Conservation (phyloP, 2,113 vertebrate genomes). For the Probosciger aterrimus region DNA sequence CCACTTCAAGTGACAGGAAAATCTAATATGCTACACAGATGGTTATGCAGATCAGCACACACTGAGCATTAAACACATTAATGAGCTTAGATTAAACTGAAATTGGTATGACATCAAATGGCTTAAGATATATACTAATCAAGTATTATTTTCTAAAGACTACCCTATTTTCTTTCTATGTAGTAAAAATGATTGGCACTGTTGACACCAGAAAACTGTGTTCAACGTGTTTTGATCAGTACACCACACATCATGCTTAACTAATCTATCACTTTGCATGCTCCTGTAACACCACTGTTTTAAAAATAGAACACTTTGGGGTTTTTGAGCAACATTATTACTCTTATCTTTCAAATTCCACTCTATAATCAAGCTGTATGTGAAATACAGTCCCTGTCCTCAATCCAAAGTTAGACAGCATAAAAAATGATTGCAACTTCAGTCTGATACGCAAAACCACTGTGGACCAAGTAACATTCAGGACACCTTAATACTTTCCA, state of each 20-base stretch:
- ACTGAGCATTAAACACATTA: background rate
- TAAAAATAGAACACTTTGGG: background rate
- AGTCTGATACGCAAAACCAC: background rate
- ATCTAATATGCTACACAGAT: background rate
- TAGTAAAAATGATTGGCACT: background rate
- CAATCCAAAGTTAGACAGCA: background rate
- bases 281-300: background rate
- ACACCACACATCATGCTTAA: background rate
- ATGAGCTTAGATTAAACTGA: background rate
- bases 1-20: background rate
- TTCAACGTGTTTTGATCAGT: background rate
- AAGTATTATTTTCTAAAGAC: background rate
- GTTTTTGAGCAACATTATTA: background rate
- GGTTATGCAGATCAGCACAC: background rate
- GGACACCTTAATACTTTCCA: background rate
- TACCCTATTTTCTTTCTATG: background rate
- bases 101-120: background rate
- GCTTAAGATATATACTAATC: background rate
- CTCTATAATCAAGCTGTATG: background rate
- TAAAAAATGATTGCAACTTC: background rate
- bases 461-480: background rate
- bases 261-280: background rate
- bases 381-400: background rate
- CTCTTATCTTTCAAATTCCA: background rate
- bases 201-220: background rate